These are phyloP conservation scores for Ptychochromis oligacanthus DNA, from an alignment of 2,113 vertebrate genomes.

Conservation along the genomic window DNA sequence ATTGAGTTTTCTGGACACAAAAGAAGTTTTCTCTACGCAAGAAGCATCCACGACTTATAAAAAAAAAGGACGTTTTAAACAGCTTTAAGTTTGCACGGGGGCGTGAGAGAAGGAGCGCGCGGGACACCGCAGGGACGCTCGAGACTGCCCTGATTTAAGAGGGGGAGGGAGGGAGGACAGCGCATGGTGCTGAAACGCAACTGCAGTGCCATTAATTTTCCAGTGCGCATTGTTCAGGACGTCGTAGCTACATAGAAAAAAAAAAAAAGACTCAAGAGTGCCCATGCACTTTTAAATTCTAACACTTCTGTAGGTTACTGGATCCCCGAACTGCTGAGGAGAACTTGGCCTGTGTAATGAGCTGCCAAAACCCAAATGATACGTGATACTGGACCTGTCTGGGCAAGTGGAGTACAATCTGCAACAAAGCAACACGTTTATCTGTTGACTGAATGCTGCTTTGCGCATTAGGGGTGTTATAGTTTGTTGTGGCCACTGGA, in stretches of 20 bases:
- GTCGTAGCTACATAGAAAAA: background rate
- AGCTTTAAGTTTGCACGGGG: constrained; percentile 16
- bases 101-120: background rate
- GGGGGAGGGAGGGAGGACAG: background rate
- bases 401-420: too few relatives aligned
- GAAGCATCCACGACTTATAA: background rate
- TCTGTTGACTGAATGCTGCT: background rate
- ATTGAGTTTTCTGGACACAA: background rate
- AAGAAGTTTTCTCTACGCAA: background rate
- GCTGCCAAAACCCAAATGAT: background rate
- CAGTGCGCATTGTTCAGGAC: constrained; percentile 39
- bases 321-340: background rate
- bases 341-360: background rate
- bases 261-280: background rate
- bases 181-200: constrained; percentile 55
- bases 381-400: background rate
- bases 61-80: background rate
- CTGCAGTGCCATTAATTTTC: constrained; percentile 77
- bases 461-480: background rate
- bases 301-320: background rate
- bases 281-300: background rate
- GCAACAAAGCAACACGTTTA: background rate
- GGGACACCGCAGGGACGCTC: constrained; percentile 8
- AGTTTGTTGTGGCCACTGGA: background rate
- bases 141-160: background rate